Evolutionary conservation across 2,888 invertebrate species (phyloP).

Genomic region (Drosophila longiperda): DNA sequence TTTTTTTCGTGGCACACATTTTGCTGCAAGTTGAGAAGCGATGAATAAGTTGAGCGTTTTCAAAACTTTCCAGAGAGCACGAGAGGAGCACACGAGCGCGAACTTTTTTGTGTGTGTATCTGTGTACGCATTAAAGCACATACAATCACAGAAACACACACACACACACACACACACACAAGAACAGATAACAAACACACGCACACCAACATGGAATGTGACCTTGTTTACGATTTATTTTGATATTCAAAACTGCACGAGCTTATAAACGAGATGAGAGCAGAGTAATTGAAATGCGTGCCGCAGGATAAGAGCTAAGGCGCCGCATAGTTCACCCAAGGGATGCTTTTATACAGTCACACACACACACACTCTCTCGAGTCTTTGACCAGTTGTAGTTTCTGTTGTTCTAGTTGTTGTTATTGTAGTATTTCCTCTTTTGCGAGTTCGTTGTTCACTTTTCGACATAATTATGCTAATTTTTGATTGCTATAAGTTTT

Average conservation of each 20-base stretch:
- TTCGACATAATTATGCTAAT: slow-evolving; percentile 59
- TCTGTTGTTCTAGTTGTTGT: slow-evolving; percentile 25
- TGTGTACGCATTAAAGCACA: slow-evolving; percentile 26
- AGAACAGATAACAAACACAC: slow-evolving; percentile 19
- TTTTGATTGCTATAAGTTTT: slow-evolving; percentile 55
- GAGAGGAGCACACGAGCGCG: slow-evolving; percentile 20
- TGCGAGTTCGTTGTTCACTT: slow-evolving; percentile 47
- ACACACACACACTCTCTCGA: slow-evolving; percentile 5
- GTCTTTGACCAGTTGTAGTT: slow-evolving; percentile 43
- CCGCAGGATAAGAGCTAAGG: slow-evolving; percentile 51
- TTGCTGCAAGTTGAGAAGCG: slow-evolving; percentile 70
- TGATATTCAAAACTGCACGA: slow-evolving; percentile 76
- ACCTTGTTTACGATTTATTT: slow-evolving; percentile 80
- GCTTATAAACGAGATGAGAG: slow-evolving; percentile 48
- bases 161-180: slow-evolving; percentile 42
- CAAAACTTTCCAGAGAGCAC: slow-evolving; percentile 43
- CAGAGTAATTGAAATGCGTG: slow-evolving; percentile 58
- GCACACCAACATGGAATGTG: slow-evolving; percentile 58
- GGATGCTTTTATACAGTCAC: slow-evolving; percentile 51
- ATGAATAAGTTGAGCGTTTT: slow-evolving; percentile 49
- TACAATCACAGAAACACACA: slow-evolving; percentile 10
- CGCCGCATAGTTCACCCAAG: slow-evolving; percentile 35
- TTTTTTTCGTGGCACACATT: slow-evolving; percentile 76
- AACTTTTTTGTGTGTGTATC: slow-evolving; percentile 54
- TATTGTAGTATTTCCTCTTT: slow-evolving; percentile 25